phyloP scores from a whole-genome alignment of 2,797 vertebrate species.

The Enteromius radiatus region DNA sequence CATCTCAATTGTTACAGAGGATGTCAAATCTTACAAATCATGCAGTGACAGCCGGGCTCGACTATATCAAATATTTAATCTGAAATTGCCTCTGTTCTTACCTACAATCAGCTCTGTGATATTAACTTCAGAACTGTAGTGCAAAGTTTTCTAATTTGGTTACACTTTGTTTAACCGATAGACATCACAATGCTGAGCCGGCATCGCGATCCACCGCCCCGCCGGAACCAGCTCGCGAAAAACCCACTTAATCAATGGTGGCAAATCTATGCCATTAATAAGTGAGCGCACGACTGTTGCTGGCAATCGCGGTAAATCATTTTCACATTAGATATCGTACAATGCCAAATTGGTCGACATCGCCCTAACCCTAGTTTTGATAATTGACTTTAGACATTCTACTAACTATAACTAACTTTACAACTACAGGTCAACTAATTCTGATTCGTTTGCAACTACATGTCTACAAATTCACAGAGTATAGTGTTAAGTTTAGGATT shows the following conservation, averaged over 20 bases:
- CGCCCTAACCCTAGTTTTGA: too few species aligned
- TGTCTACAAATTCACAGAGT: neutral
- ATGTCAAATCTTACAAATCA: conserved; percentile 20
- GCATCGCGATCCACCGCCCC: too few species aligned
- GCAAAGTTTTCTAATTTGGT: neutral
- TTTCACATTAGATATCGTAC: too few species aligned
- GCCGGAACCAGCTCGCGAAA: too few species aligned
- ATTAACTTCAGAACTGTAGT: neutral
- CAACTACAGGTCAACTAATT: neutral
- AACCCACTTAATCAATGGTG: too few species aligned
- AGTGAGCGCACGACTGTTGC: too few species aligned
- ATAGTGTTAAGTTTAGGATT: neutral
- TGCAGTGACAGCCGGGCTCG: neutral
- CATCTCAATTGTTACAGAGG: conserved; percentile 19
- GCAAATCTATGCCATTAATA: too few species aligned
- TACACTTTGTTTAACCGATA: too few species aligned
- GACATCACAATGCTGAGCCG: too few species aligned
- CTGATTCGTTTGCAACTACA: neutral
- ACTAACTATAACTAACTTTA: neutral
- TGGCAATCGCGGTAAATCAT: too few species aligned
- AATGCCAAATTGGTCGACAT: too few species aligned
- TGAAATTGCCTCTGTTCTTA: neutral
- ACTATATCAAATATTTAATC: conserved; percentile 19
- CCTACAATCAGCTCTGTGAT: neutral
- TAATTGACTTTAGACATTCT: neutral